These are phyloP conservation scores for Procambarus virginalis DNA, from an alignment of 1,140 invertebrate genomes.

Conservation along the genomic window DNA sequence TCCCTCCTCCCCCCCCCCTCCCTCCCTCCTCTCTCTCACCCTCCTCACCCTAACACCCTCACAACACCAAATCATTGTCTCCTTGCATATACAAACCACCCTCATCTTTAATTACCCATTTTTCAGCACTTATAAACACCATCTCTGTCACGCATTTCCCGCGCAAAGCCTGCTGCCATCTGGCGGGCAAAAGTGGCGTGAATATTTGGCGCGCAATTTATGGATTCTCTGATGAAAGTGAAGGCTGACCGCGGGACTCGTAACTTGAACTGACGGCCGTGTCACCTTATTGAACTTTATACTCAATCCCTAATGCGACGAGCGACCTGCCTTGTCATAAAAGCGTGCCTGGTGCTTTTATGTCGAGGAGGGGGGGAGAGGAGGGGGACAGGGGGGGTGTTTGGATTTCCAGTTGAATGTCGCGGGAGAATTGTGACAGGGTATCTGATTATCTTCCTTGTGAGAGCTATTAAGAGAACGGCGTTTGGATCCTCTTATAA, in stretches of 20 bases:
- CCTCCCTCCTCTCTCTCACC: no score
- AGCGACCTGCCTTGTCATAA: conserved; percentile 29
- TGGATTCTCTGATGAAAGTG: conserved; percentile 49
- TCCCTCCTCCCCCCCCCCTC: no score
- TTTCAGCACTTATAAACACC: neutral
- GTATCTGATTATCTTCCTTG: conserved; percentile 49
- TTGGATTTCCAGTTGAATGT: conserved; percentile 49
- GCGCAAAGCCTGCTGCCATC: neutral
- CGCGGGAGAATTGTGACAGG: conserved; percentile 52
- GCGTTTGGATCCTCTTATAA: conserved; percentile 5
- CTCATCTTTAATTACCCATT: neutral
- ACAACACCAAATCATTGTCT: no score
- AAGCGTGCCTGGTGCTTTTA: conserved; percentile 48
- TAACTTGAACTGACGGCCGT: conserved; percentile 55
- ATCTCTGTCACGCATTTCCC: neutral
- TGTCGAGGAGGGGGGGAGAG: neutral
- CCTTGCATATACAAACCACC: no score
- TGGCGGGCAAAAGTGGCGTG: conserved; percentile 47
- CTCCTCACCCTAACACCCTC: no score
- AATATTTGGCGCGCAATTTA: conserved; percentile 59
- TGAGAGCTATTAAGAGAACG: conserved; percentile 45
- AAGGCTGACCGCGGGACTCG: conserved; percentile 47
- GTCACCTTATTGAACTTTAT: conserved; percentile 67
- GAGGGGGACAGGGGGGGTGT: neutral
- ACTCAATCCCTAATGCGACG: conserved; percentile 67